Evolutionary conservation across 2,797 vertebrate genomes (phyloP).

Genomic region (Coregonus suidteri): DNA sequence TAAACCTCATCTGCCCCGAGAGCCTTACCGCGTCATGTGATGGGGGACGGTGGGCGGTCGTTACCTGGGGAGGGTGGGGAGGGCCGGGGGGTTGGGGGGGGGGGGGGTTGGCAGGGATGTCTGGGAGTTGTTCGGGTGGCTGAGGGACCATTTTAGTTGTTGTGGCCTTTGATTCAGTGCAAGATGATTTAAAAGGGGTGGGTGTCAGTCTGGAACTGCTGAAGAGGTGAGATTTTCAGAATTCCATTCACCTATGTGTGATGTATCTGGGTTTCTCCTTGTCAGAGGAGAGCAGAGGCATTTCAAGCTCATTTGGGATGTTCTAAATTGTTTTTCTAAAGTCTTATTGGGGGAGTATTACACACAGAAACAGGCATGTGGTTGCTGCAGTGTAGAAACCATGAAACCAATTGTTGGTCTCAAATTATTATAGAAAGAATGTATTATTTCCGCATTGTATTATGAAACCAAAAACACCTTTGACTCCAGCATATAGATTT

Average conservation of each 20-base stretch:
- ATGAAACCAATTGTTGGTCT: neutral
- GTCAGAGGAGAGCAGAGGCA: neutral
- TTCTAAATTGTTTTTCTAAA: neutral
- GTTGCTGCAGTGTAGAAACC: conserved; percentile 1
- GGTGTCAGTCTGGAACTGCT: conserved; percentile 10
- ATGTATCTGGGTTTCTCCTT: conserved; percentile 1
- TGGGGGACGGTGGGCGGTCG: conserved; percentile 49
- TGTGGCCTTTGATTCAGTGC: conserved; percentile 59
- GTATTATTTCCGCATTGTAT: neutral
- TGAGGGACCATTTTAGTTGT: conserved; percentile 53
- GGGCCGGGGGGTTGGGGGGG: conserved; percentile 30
- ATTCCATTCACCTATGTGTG: neutral
- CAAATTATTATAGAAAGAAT: neutral
- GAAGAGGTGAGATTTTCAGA: neutral
- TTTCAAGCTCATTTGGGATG: neutral
- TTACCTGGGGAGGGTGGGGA: conserved; percentile 34
- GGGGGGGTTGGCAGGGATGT: conserved; percentile 24
- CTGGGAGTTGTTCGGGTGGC: conserved; percentile 24
- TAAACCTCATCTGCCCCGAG: conserved; percentile 86
- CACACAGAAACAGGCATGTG: neutral
- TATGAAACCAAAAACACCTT: conserved; percentile 6
- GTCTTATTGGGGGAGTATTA: neutral
- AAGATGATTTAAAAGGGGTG: conserved; percentile 49
- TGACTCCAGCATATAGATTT: neutral
- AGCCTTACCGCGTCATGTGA: conserved; percentile 91